Evolutionary conservation across 2,888 invertebrate genomes (phyloP), one percentile per base, ranked within the genome.

Genomic region (Ethmia dodecea): DNA sequence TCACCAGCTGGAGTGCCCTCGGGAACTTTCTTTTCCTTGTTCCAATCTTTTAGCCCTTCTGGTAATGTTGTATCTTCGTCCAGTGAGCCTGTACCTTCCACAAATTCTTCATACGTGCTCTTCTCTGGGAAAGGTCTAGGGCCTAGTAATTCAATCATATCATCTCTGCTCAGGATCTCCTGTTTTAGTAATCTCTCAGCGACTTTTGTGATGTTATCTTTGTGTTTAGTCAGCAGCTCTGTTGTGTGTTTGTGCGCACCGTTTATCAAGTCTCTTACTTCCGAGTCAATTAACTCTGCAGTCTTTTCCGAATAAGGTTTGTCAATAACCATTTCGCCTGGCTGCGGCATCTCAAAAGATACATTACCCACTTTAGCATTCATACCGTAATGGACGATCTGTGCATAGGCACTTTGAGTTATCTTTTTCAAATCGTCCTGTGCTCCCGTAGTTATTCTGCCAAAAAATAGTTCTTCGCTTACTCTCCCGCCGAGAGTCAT

Each of bases 81-180:
- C 56, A 99, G 91, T 1, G 98, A 98, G 1, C 99, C 99, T 0
- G 97, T 98, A 1, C 97, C 98, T 78, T 97, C 98, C 0, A 99
- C 99, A 77, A 99, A 99, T 67, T 99, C 96, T 76, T 99, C 99
- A 62, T 99, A 99, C 6, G 99, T 99, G 9, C 98, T 97, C 86
- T 99, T 99, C 77, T 99, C 99, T 8, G 94, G 94, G 90, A 99
- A 99, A 0, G 99, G 99, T 50, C 99, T 87, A 14, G 91, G 89
- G 1, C 99, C 99, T 29, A 99, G 87, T 20, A 99, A 81, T 71
- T 98, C 98, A 43, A 99, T 95, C 97, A 99, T 97, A 66, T 99
- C 99, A 29, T 98, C 96, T 43, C 99, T 91, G 61, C 94, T 95
- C 31, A 99, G 88, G 49, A 98, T 93, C 84, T 99, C 99, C 64